These are phyloP conservation scores for Paradoxurus hermaphroditus DNA, from an alignment of 2,113 vertebrate species.

Conservation along the genomic window DNA sequence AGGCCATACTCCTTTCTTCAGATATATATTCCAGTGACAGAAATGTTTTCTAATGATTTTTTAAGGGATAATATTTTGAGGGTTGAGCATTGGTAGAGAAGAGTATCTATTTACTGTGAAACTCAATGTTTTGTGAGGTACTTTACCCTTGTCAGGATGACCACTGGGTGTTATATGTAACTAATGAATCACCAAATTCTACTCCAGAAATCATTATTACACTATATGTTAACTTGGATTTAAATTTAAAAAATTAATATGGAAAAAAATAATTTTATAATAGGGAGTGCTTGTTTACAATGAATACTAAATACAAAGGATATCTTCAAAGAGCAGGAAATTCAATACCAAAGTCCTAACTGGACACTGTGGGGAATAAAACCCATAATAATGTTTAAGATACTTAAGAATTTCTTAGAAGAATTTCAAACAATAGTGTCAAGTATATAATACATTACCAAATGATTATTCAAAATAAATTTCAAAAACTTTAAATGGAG, in stretches of 20 bases:
- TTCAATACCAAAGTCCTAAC: constrained; percentile 12
- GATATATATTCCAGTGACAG: not conserved
- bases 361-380: not conserved
- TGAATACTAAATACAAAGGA: not conserved
- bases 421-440: not conserved
- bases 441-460: not conserved
- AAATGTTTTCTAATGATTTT: constrained; percentile 17
- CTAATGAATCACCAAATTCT: no score
- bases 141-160: not conserved
- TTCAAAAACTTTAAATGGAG: not conserved
- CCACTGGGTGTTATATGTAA: no score
- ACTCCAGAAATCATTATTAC: no score
- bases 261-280: not conserved
- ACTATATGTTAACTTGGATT: no score
- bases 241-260: no score
- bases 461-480: constrained; percentile 44
- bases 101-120: not conserved
- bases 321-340: not conserved
- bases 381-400: not conserved
- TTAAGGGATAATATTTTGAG: not conserved
- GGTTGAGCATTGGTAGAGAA: not conserved
- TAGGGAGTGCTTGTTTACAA: not conserved
- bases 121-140: not conserved
- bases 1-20: not conserved
- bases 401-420: constrained; percentile 10